Base-by-base conservation (phyloP, 2,797 vertebrate species). In the Neopelma chrysocephalum region DNA sequence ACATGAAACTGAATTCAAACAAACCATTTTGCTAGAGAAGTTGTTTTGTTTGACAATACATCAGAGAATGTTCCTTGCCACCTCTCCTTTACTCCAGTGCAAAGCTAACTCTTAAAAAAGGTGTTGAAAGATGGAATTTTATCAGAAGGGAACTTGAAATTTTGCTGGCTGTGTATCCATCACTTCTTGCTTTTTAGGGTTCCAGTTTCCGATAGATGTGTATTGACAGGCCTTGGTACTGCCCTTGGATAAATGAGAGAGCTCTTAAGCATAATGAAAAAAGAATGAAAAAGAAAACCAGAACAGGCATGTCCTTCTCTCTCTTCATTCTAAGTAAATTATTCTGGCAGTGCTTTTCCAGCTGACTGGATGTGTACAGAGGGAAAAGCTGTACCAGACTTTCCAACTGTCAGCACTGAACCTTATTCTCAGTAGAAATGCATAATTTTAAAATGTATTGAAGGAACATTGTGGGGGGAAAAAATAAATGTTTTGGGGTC, bases 81-180 rank as follows among this genome's bases (percentile, higher is more conserved):
- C 19, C 9, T 82, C 60, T 79, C 32, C 45, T 66, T 81, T 64
- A 87, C 50, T 70, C 32, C 16, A 17, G 14, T 64, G 34, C 34
- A 89, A 87, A 89, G 22, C 31, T 70, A 66, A 54, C 32, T 86
- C 54, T 70, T 85, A 32, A 50, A 82, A 89, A 57, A 82, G 34
- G 29, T 87, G 42, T 85, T 92, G 60, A 93, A 91, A 94, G 81
- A 64, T 32, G 56, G 64, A 87, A 90, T 96, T 93, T 95, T 92
- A 64, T 87, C 60, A 64, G 77, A 90, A 84, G 45, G 9, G 34
- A 77, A 80, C 53, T 79, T 84, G 78, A 90, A 91, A 64, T 84
- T 69, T 87, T 92, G 11, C 60, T 92, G 89, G 43, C 60, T 94
- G 29, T 1, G 0, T 79, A 80, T 84, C 51, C 68, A 84, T 87